Conservation (phyloP, 2,888 invertebrate species). For the Apodemia hepburni region DNA sequence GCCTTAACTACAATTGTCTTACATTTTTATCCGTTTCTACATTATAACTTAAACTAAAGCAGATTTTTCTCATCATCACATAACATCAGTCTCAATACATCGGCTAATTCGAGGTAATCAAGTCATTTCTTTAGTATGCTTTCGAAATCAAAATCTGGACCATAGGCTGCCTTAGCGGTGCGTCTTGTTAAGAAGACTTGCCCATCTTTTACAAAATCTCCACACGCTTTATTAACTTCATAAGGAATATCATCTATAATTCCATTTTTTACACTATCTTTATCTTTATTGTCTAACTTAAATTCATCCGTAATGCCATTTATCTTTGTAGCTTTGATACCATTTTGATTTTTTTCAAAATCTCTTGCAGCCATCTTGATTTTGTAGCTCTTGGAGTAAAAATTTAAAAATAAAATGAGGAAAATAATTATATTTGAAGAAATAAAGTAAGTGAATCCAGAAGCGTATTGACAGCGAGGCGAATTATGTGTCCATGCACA, state of each 20-base stretch:
- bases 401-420: constrained; percentile 83
- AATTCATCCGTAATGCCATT: constrained; percentile 37
- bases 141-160: constrained; percentile 54
- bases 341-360: constrained; percentile 43
- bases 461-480: constrained; percentile 82
- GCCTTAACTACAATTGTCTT: constrained; percentile 11
- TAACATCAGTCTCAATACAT: constrained; percentile 71
- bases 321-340: constrained; percentile 38
- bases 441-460: constrained; percentile 76
- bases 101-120: constrained; percentile 39
- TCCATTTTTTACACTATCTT: constrained; percentile 42
- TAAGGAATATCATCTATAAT: constrained; percentile 51
- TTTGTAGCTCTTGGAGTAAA: constrained; percentile 82
- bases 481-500: constrained; percentile 76
- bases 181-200: constrained; percentile 60
- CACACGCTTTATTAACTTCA: constrained; percentile 54
- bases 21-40: neutral
- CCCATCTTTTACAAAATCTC: constrained; percentile 56
- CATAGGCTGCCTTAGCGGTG: constrained; percentile 51
- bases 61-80: constrained; percentile 47
- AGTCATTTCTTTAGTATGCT: constrained; percentile 70
- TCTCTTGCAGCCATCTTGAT: constrained; percentile 45
- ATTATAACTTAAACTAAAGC: constrained; percentile 28
- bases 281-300: constrained; percentile 39
- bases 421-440: constrained; percentile 81